These are phyloP conservation scores for Ophraella communa DNA, from an alignment of 2,888 invertebrate species.

Conservation along the genomic window DNA sequence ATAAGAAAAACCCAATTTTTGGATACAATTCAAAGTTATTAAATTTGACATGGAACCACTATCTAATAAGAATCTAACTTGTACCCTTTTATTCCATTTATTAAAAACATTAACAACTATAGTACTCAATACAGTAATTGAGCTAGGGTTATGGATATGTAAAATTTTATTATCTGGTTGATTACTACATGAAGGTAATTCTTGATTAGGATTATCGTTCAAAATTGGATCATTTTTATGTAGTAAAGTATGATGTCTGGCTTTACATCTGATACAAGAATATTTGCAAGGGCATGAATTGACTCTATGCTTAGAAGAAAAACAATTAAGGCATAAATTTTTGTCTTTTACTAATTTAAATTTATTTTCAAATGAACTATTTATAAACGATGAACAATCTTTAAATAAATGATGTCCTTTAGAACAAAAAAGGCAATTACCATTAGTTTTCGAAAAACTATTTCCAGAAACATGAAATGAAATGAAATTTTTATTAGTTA, in stretches of 20 bases:
- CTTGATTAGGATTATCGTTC: too few relatives aligned
- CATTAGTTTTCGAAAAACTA: too few relatives aligned
- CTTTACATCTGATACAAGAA: not conserved
- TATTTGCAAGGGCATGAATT: not conserved
- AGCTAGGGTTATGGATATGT: not conserved
- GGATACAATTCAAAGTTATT: not conserved
- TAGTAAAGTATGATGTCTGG: not conserved
- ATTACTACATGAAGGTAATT: too few relatives aligned
- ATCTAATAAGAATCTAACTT: not conserved
- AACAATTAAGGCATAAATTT: not conserved
- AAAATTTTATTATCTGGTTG: too few relatives aligned
- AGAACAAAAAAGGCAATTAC: too few relatives aligned
- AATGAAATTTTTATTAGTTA: too few relatives aligned
- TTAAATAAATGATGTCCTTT: not conserved
- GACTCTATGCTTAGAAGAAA: not conserved
- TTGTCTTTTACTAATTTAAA: not conserved
- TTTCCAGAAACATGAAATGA: too few relatives aligned
- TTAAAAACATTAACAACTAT: not conserved
- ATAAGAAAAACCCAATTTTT: not conserved
- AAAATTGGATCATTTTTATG: not conserved
- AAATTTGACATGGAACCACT: not conserved
- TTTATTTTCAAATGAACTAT: not conserved
- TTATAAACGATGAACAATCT: not conserved
- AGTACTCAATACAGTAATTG: too few relatives aligned
- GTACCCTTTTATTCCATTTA: not conserved